Evolutionary conservation across 2,113 vertebrate genomes (phyloP).

Genomic region (Tachysurus vachellii): DNA sequence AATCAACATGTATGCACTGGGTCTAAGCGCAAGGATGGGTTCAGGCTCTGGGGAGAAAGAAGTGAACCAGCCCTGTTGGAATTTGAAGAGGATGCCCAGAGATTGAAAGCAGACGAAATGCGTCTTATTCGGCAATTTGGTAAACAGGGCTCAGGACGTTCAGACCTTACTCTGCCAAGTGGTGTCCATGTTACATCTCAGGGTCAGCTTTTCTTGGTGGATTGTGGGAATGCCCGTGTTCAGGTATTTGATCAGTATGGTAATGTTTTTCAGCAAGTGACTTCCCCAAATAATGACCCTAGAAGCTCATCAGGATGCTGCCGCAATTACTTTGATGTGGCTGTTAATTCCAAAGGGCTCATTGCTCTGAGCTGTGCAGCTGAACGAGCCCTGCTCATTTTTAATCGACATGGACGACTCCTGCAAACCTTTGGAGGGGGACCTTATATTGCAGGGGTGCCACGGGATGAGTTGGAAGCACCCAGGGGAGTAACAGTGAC

Average conservation of each 20-base stretch:
- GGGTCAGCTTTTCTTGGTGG: conserved; percentile 76
- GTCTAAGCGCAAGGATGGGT: conserved; percentile 23
- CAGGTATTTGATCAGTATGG: conserved; percentile 73
- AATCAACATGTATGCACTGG: background rate
- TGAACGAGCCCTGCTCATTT: conserved; percentile 72
- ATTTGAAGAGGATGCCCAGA: conserved; percentile 61
- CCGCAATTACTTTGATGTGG: conserved; percentile 78
- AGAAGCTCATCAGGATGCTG: conserved; percentile 61
- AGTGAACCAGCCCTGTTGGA: conserved; percentile 53
- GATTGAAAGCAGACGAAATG: conserved; percentile 33
- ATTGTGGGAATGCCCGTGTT: conserved; percentile 79
- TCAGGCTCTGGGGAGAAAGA: conserved; percentile 56
- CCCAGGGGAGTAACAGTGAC: conserved; percentile 75
- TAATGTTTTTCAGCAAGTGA: conserved; percentile 74
- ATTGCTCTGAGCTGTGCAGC: conserved; percentile 75
- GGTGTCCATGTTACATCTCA: conserved; percentile 70
- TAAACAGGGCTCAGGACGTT: conserved; percentile 74
- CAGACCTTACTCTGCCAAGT: conserved; percentile 76
- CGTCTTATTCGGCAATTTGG: conserved; percentile 73
- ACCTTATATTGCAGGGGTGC: conserved; percentile 49
- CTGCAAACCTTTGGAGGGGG: conserved; percentile 75
- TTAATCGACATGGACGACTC: conserved; percentile 73
- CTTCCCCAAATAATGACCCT: conserved; percentile 51
- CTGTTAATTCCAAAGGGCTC: conserved; percentile 74
- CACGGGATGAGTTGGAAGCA: conserved; percentile 71